Evolutionary conservation across 2,797 vertebrate genomes (phyloP).

Genomic region (Todus mexicanus): DNA sequence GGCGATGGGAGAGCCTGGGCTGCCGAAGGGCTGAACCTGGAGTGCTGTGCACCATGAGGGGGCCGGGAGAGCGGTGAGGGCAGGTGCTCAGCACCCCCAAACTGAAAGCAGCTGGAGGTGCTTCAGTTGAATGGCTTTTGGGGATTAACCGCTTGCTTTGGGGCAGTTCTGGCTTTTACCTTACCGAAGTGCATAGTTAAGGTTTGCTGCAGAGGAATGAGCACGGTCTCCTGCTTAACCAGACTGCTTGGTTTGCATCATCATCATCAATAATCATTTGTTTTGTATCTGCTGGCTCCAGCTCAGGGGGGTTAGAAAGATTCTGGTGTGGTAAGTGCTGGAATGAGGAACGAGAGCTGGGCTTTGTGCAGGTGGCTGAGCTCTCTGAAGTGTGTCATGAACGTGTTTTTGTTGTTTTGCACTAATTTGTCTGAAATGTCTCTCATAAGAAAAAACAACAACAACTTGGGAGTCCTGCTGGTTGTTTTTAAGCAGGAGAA

Average conservation of each 20-base stretch:
- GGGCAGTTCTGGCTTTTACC: neutral
- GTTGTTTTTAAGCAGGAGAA: neutral
- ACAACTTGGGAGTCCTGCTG: neutral
- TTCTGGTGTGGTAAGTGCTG: neutral
- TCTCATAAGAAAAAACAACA: neutral
- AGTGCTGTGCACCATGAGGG: fast-evolving
- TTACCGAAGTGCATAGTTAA: neutral
- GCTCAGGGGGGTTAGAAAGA: neutral
- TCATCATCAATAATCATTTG: no score
- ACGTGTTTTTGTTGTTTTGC: neutral
- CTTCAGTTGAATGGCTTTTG: neutral
- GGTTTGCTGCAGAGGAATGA: neutral
- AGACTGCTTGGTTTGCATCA: neutral
- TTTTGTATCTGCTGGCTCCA: neutral
- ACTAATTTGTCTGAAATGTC: neutral
- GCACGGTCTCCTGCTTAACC: neutral
- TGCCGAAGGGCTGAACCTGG: neutral
- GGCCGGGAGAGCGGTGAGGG: neutral
- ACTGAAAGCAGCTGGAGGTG: neutral
- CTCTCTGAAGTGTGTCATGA: neutral
- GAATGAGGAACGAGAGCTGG: fast-evolving
- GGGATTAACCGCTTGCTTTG: neutral
- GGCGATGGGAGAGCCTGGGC: neutral
- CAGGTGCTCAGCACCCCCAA: neutral
- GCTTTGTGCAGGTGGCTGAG: neutral